Conservation (phyloP, 1,140 invertebrate genomes). For the Leptonema lineaticorne region DNA sequence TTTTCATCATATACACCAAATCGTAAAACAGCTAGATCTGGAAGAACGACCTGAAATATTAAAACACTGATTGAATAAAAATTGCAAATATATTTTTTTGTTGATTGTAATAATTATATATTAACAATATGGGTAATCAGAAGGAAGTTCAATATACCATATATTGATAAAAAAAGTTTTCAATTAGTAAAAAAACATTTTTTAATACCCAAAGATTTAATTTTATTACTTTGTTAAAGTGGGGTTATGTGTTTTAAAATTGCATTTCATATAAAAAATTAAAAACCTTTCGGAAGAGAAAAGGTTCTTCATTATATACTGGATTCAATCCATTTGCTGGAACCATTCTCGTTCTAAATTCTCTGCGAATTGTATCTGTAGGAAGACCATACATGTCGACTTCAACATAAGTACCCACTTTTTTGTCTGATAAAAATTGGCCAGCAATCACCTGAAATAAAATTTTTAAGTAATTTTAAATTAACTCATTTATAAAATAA, state of each 20-base stretch:
- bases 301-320: slow-evolving; percentile 97
- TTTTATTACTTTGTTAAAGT: too few species aligned
- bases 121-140: too few species aligned
- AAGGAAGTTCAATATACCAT: too few species aligned
- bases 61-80: not conserved
- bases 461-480: not conserved
- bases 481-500: slow-evolving; percentile 1
- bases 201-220: too few species aligned
- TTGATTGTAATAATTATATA: too few species aligned
- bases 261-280: slow-evolving; percentile 12
- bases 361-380: slow-evolving; percentile 97
- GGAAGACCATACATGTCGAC: slow-evolving; percentile 99
- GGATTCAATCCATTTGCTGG: slow-evolving; percentile 97
- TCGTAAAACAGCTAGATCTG: slow-evolving; percentile 94
- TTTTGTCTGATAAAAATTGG: slow-evolving; percentile 99
- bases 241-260: not conserved
- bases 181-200: too few species aligned
- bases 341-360: slow-evolving; percentile 94
- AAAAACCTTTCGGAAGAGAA: slow-evolving; percentile 92
- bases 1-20: slow-evolving; percentile 99
- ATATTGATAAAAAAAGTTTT: too few species aligned
- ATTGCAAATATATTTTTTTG: too few species aligned
- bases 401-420: slow-evolving; percentile 98
- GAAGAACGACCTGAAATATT: slow-evolving; percentile 79
- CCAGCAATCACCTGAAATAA: slow-evolving; percentile 88